phyloP scores from a whole-genome alignment of 2,797 vertebrate genomes.

The Cryptoprocta ferox region DNA sequence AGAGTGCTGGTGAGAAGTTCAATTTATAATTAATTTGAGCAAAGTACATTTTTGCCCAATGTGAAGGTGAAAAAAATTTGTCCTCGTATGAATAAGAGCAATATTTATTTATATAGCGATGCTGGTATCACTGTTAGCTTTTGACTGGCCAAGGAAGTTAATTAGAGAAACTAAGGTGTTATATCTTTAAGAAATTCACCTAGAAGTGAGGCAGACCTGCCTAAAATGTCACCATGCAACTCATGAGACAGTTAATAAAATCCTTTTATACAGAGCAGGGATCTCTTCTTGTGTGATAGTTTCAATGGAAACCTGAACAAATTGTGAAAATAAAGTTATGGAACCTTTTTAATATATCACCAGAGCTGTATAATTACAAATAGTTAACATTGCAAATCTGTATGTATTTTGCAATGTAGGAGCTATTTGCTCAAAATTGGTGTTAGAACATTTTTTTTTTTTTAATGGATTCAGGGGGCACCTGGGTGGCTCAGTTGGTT shows the following conservation, averaged over 20 bases:
- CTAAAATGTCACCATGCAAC: not conserved
- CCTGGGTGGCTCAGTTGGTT: no score
- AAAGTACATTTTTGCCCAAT: not conserved
- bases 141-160: not conserved
- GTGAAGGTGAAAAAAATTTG: not conserved
- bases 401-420: not conserved
- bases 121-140: not conserved
- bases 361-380: not conserved
- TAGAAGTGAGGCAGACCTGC: not conserved
- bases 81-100: not conserved
- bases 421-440: not conserved
- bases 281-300: not conserved
- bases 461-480: no score
- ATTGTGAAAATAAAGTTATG: slow-evolving; percentile 4
- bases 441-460: not conserved
- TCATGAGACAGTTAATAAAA: not conserved
- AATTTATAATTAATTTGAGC: slow-evolving; percentile 13
- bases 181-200: not conserved
- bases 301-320: not conserved
- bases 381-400: not conserved
- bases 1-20: not conserved
- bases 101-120: not conserved
- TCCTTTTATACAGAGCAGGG: not conserved
- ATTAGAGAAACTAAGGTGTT: slow-evolving; percentile 21
- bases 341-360: not conserved